Conservation (phyloP, 1,140 invertebrate genomes). For the Rhizoglyphus robini region DNA sequence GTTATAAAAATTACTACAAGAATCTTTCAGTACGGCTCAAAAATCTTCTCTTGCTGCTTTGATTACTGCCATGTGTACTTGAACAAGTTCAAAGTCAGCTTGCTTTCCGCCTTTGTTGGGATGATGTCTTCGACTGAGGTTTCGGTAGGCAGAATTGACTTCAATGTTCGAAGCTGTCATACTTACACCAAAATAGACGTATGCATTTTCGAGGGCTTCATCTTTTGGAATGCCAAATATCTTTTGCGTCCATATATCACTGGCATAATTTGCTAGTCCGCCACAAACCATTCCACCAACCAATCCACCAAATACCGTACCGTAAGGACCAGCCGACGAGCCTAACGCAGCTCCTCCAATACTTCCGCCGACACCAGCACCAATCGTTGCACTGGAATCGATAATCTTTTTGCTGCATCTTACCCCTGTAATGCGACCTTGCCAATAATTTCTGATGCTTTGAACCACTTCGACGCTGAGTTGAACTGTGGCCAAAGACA, state of each 20-base stretch:
- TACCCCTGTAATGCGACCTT: neutral
- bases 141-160: neutral
- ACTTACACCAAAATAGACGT: neutral
- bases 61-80: too few species aligned
- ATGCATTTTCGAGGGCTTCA: neutral
- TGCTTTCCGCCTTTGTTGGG: constrained; percentile 7
- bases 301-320: neutral
- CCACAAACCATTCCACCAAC: neutral
- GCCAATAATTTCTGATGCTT: neutral
- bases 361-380: neutral
- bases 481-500: neutral
- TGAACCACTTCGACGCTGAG: neutral
- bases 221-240: constrained; percentile 3
- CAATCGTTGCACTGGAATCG: neutral
- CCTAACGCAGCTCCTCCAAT: constrained; percentile 9
- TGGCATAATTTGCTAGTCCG: neutral
- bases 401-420: constrained; percentile 5
- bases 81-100: too few species aligned
- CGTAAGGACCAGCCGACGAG: neutral
- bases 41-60: too few species aligned
- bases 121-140: neutral
- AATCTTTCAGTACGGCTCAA: too few species aligned
- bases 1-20: too few species aligned
- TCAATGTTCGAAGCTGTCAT: neutral
- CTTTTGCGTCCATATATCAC: neutral